phyloP scores from a whole-genome alignment of 1,140 invertebrate species.

The Lethocerus indicus region DNA sequence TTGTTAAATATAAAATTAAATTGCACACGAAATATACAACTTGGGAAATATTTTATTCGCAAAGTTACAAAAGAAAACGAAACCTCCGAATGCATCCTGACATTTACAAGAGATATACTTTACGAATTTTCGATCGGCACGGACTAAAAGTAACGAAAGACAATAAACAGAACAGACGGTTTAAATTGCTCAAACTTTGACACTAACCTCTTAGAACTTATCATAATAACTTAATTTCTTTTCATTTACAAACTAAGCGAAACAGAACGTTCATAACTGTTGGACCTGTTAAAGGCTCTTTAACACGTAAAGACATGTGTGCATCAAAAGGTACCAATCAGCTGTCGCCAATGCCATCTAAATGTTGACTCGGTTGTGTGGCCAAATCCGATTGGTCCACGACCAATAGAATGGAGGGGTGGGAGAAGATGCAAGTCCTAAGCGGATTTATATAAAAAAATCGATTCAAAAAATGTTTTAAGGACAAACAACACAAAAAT shows the following conservation, averaged over 20 bases:
- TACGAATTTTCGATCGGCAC: background rate
- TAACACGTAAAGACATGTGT: constrained; percentile 2
- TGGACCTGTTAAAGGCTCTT: background rate
- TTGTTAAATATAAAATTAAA: no score
- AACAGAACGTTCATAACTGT: background rate
- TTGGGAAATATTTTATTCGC: no score
- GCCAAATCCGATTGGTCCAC: background rate
- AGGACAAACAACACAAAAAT: no score
- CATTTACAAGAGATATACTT: no score
- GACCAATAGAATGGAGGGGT: no score
- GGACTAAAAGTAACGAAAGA: background rate
- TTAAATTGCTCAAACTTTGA: background rate
- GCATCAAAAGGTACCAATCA: constrained; percentile 1
- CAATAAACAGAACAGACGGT: background rate
- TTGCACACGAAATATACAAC: no score
- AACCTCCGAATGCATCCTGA: no score
- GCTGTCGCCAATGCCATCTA: background rate
- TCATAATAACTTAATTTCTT: background rate
- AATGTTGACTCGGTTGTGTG: background rate
- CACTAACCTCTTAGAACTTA: background rate
- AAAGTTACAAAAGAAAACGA: no score
- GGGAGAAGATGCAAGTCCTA: no score
- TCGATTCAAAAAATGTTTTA: no score
- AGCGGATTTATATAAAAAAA: no score
- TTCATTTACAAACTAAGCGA: background rate